phyloP scores from a whole-genome alignment of 2,888 invertebrate species.

The Melanostoma scalare region DNA sequence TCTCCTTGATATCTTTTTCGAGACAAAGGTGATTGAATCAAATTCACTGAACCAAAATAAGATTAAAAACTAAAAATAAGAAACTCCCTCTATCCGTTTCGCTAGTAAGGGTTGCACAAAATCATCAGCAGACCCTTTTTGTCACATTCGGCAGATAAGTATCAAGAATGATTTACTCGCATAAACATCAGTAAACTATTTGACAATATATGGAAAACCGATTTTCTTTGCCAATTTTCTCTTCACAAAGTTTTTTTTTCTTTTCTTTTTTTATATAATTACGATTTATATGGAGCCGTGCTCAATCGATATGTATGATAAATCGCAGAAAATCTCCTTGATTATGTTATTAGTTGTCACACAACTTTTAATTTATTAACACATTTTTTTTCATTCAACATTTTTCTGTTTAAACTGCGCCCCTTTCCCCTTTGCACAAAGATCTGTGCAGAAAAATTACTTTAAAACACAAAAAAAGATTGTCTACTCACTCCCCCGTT shows the following conservation, averaged over 20 bases:
- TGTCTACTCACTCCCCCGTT: conserved; percentile 24
- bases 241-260: conserved; percentile 1
- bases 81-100: conserved; percentile 19
- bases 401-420: conserved; percentile 43
- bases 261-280: conserved; percentile 59
- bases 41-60: conserved; percentile 3
- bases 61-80: conserved; percentile 11
- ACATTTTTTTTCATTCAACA: conserved; percentile 66
- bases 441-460: conserved; percentile 46
- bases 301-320: conserved; percentile 64
- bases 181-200: conserved; percentile 33
- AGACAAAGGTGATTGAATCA: background rate
- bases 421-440: conserved; percentile 37
- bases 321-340: conserved; percentile 39
- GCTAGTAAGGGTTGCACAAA: conserved; percentile 29
- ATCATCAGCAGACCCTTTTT: conserved; percentile 41
- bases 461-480: conserved; percentile 40
- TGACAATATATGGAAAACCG: background rate
- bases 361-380: conserved; percentile 64
- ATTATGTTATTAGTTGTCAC: conserved; percentile 63
- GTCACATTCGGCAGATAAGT: conserved; percentile 18
- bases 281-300: conserved; percentile 38
- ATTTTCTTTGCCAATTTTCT: conserved; percentile 32
- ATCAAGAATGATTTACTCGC: conserved; percentile 29
- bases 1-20: background rate